Evolutionary conservation across 2,888 invertebrate genomes (phyloP).

Genomic region (Catocala fraxini): DNA sequence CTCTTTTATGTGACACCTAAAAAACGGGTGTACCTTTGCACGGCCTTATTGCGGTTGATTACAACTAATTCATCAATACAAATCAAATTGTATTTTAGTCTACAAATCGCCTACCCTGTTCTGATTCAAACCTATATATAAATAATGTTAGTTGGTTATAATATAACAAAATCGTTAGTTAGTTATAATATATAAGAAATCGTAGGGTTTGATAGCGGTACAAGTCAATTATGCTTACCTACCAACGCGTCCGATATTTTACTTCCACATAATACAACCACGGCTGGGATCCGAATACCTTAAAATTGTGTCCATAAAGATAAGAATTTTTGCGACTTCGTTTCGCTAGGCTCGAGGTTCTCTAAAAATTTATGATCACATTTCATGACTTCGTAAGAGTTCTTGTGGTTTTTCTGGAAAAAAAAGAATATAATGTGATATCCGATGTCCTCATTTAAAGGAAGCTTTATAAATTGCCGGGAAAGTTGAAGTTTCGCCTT

Average conservation of each 20-base stretch:
- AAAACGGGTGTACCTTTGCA: too few species aligned
- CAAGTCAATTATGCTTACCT: constrained; percentile 44
- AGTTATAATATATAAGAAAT: constrained; percentile 10
- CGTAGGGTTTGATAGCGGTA: constrained; percentile 35
- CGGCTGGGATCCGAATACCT: constrained; percentile 65
- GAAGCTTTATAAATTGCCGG: constrained; percentile 50
- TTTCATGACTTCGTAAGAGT: constrained; percentile 70
- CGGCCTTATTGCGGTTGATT: too few species aligned
- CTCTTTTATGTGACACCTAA: neutral
- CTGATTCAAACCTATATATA: too few species aligned
- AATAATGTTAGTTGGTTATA: neutral
- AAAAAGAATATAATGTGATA: constrained; percentile 49
- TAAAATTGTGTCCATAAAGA: constrained; percentile 74
- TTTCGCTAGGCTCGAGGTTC: constrained; percentile 62
- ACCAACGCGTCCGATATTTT: constrained; percentile 47
- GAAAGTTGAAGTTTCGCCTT: constrained; percentile 29
- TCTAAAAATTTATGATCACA: constrained; percentile 72
- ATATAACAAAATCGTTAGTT: neutral
- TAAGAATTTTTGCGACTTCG: constrained; percentile 73
- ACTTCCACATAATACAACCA: constrained; percentile 55
- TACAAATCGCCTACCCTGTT: too few species aligned
- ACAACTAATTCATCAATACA: too few species aligned
- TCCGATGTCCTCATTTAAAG: constrained; percentile 53
- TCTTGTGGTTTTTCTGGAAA: constrained; percentile 58
- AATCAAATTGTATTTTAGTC: too few species aligned